phyloP scores from a whole-genome alignment of 1,140 invertebrate genomes.

The Sogatella furcifera region DNA sequence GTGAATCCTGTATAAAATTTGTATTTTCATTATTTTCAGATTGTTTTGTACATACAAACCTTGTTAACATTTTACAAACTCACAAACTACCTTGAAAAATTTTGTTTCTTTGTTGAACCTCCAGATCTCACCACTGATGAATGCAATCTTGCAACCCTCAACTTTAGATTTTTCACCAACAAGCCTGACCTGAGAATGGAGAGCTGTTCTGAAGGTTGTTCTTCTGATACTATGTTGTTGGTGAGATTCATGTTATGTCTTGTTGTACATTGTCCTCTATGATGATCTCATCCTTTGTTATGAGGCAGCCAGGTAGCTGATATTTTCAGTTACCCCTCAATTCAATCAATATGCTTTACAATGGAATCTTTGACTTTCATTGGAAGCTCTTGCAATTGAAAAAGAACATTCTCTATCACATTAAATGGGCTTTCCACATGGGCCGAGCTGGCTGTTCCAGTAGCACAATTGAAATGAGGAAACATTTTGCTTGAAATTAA shows the following conservation, averaged over 20 bases:
- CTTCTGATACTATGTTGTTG: too few relatives aligned
- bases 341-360: neutral
- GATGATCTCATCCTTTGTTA: neutral
- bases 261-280: neutral
- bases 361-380: constrained; percentile 9
- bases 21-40: too few relatives aligned
- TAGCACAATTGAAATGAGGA: neutral
- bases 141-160: too few relatives aligned
- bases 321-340: neutral
- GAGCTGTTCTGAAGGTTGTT: neutral
- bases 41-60: too few relatives aligned
- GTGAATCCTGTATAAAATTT: too few relatives aligned
- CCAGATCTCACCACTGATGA: too few relatives aligned
- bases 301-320: neutral
- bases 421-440: constrained; percentile 9
- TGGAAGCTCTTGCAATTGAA: neutral
- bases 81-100: too few relatives aligned
- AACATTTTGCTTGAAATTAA: neutral
- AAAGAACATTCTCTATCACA: constrained; percentile 6
- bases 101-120: too few relatives aligned
- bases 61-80: too few relatives aligned
- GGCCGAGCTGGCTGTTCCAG: constrained; percentile 4
- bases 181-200: too few relatives aligned
- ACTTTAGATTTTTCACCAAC: too few relatives aligned
- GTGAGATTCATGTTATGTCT: neutral